Conservation (phyloP, 2,888 invertebrate genomes). For the Leucoma salicis region DNA sequence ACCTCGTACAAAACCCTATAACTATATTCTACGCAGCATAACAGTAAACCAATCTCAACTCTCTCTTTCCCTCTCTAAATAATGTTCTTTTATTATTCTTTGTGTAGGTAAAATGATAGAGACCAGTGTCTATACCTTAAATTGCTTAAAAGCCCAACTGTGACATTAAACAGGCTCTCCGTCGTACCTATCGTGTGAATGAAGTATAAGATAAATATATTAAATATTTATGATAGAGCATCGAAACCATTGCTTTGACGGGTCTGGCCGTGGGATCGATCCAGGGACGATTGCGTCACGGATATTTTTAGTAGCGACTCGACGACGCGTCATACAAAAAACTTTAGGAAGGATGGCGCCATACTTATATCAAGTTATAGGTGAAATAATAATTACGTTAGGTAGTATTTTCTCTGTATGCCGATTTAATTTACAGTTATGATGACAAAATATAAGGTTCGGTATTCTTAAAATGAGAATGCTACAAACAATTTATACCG, state of each 20-base stretch:
- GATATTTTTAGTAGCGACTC: conserved; percentile 69
- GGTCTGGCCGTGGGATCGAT: conserved; percentile 60
- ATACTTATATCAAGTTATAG: conserved; percentile 47
- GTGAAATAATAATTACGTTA: conserved; percentile 13
- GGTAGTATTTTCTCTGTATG: neutral
- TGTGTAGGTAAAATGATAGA: neutral
- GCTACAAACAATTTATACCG: conserved; percentile 9
- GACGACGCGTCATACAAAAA: conserved; percentile 66
- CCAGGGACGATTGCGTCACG: conserved; percentile 61
- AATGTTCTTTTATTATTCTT: too few species aligned
- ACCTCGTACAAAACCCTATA: too few species aligned
- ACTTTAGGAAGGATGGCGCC: conserved; percentile 72
- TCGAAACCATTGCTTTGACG: conserved; percentile 29
- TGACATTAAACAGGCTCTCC: conserved; percentile 51
- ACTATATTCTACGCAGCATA: too few species aligned
- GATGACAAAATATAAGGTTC: too few species aligned
- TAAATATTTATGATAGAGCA: conserved; percentile 73
- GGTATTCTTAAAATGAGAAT: too few species aligned
- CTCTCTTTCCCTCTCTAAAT: too few species aligned
- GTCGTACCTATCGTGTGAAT: conserved; percentile 45
- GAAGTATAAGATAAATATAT: conserved; percentile 62
- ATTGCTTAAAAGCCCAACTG: conserved; percentile 16
- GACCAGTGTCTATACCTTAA: neutral
- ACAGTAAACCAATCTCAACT: too few species aligned
- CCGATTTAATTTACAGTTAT: too few species aligned